A percentile compares a stretch with the other conserved stretches of the same genome.
Conservation (phyloP, 2,797 vertebrate genomes). For the Takifugu rubripes region DNA sequence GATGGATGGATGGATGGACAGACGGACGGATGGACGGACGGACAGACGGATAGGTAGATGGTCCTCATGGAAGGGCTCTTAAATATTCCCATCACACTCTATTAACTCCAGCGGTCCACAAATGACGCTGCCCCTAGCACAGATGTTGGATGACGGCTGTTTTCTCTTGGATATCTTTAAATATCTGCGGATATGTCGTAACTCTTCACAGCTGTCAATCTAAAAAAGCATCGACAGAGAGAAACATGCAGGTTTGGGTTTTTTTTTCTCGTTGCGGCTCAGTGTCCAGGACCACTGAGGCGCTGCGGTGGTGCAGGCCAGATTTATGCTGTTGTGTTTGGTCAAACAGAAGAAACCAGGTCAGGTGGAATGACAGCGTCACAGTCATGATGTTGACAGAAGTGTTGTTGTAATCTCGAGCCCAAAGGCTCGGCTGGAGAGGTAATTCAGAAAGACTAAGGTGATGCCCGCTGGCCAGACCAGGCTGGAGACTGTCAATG, state of each 20-base stretch:
- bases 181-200: conserved; percentile 11
- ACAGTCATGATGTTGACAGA: conserved; percentile 56
- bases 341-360: conserved; percentile 48
- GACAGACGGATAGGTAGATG: background rate
- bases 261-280: conserved; percentile 2
- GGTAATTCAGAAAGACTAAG: conserved; percentile 44
- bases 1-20: too few species aligned
- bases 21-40: background rate
- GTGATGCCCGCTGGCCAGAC: conserved; percentile 31
- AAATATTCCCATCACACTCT: conserved; percentile 39
- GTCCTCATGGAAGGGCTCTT: conserved; percentile 41
- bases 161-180: conserved; percentile 20
- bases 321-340: conserved; percentile 29
- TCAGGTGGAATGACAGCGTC: conserved; percentile 57
- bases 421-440: conserved; percentile 45
- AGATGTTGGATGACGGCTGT: conserved; percentile 19
- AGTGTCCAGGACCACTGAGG: conserved; percentile 2
- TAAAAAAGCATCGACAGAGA: background rate
- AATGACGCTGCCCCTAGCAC: conserved; percentile 17
- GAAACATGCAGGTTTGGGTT: too few species aligned
- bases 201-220: background rate
- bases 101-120: conserved; percentile 35
- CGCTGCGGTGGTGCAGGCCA: conserved; percentile 5
- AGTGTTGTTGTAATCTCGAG: conserved; percentile 49
- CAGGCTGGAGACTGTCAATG: conserved; percentile 39